A percentile compares a stretch with the other conserved stretches of the same genome.
Conservation (phyloP, 2,888 invertebrate species). For the Choristoneura rosaceana region DNA sequence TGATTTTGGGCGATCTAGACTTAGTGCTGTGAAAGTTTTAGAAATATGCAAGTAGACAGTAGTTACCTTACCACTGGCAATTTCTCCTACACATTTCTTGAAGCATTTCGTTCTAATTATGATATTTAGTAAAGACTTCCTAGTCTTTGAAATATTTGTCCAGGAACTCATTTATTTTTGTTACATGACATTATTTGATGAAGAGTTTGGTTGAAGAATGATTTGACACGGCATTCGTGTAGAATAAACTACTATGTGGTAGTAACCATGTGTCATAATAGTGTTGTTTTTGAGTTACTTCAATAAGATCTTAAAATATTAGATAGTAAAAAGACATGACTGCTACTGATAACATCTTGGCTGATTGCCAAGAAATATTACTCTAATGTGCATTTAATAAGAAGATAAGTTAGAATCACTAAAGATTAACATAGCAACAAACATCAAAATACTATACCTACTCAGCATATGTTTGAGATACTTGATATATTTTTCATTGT, state of each 20-base stretch:
- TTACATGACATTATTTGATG: background rate
- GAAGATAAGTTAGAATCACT: background rate
- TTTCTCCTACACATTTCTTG: background rate
- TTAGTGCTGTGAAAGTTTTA: constrained; percentile 40
- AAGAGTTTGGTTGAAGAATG: background rate
- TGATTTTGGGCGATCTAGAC: constrained; percentile 49
- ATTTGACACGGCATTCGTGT: background rate
- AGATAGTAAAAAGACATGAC: background rate
- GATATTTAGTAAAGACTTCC: background rate
- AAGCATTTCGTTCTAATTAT: constrained; percentile 9
- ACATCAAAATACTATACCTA: background rate
- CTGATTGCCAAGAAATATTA: background rate
- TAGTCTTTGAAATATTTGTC: background rate
- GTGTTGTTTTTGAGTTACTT: background rate
- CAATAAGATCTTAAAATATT: too few species aligned
- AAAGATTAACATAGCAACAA: too few species aligned
- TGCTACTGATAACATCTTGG: background rate
- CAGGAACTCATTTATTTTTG: constrained; percentile 20
- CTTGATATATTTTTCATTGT: background rate
- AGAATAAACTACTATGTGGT: background rate
- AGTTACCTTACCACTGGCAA: background rate
- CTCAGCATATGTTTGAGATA: background rate
- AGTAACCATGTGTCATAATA: background rate
- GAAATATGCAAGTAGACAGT: constrained; percentile 10
- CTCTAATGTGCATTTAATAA: too few species aligned